Percentiles rank a stretch among this genome's conserved stretches.
Evolutionary conservation across 2,888 invertebrate genomes (phyloP).

Genomic region (Cantharis nigra): DNA sequence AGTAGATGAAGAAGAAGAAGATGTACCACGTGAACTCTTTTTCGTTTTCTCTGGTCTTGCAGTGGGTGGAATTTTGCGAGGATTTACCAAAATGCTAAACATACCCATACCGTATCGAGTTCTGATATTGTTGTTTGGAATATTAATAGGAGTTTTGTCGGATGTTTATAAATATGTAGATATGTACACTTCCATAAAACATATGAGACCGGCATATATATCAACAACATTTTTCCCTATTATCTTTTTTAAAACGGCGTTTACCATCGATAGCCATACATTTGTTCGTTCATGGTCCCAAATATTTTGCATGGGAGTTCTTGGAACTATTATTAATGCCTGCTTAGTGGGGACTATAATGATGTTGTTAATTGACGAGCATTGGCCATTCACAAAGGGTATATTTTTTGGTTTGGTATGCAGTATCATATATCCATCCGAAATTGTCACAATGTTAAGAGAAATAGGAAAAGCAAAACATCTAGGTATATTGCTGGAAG

Average conservation of each 20-base stretch:
- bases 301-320: slow-evolving; percentile 10
- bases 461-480: slow-evolving; percentile 18
- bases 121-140: neutral
- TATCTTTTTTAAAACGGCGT: slow-evolving; percentile 10
- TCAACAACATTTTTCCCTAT: slow-evolving; percentile 13
- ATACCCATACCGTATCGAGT: neutral
- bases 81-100: neutral
- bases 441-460: slow-evolving; percentile 10
- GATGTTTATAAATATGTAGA: neutral
- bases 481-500: slow-evolving; percentile 14
- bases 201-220: neutral
- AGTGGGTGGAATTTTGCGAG: neutral
- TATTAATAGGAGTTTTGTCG: neutral
- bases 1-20: neutral
- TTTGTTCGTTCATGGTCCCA: slow-evolving; percentile 18
- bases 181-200: neutral
- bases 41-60: neutral
- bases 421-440: slow-evolving; percentile 5
- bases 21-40: neutral
- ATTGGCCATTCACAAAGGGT: slow-evolving; percentile 1
- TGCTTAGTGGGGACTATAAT: slow-evolving; percentile 8
- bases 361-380: neutral
- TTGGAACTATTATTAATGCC: slow-evolving; percentile 5
- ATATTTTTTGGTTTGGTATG: slow-evolving; percentile 13
- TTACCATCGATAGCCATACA: slow-evolving; percentile 13